Base-by-base conservation (phyloP, 2,113 vertebrate species). In the Lucifuga dentata region DNA sequence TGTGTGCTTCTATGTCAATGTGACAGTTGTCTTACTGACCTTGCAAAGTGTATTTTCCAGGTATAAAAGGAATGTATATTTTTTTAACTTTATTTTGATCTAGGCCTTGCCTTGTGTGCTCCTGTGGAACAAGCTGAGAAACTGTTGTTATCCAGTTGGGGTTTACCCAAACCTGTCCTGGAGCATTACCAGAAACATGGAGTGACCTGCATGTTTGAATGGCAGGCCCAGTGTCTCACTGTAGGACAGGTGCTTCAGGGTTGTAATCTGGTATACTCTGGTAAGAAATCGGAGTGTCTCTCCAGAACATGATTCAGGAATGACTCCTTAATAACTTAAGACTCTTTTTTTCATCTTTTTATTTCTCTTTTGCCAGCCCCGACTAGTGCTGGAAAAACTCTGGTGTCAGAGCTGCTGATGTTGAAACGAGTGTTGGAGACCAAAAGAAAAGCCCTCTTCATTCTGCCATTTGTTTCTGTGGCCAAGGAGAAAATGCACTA, bases 401-500 rank as follows among this genome's bases (percentile, higher is more conserved):
- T 99, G 50, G 95, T 99, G 41, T 96, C 98, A 7, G 97, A 99
- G 80, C 88, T 99, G 83, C 93, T 99, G 53, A 95, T 97, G 77
- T 70, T 99, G 86, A 99, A 99, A 80, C 90, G 94, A 16, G 95
- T 98, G 56, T 78, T 99, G 85, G 97, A 98, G 90, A 95, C 93
- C 4, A 91, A 75, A 80, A 96, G 94, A 80, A 99, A 98, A 92
- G 97, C 96, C 52, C 91, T 99, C 72, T 93, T 98, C 59, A 98
- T 99, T 80, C 91, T 99, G 51, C 98, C 97, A 0, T 99, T 99
- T 90, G 94, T 99, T 13, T 99, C 97, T 71, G 95, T 99, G 84
- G 97, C 97, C 68, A 96, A 98, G 90, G 98, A 99, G 79, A 99
- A 99, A 85, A 97, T 97, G 91, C 91, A 84, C 73, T 98, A 98